Evolutionary conservation across 2,113 vertebrate species (phyloP).

Genomic region (Melozone crissalis): DNA sequence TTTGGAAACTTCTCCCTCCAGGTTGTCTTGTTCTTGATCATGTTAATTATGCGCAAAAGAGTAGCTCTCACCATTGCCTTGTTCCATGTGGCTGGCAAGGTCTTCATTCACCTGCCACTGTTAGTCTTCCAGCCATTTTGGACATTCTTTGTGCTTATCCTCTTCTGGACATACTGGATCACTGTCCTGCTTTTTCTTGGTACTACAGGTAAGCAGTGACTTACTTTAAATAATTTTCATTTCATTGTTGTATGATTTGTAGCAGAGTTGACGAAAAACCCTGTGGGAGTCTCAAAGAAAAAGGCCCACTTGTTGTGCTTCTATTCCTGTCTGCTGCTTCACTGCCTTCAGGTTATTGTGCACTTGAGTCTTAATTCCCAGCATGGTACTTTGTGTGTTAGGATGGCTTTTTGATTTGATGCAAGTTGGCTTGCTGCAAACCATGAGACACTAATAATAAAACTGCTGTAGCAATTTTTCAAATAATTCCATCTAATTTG

Average conservation of each 20-base stretch:
- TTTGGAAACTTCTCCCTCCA: conserved; percentile 52
- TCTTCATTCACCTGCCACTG: conserved; percentile 92
- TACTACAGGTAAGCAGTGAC: conserved; percentile 82
- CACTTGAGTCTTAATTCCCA: not conserved
- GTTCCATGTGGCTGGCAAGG: conserved; percentile 96
- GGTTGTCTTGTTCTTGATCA: conserved; percentile 90
- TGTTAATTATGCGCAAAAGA: conserved; percentile 95
- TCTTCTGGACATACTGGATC: conserved; percentile 96
- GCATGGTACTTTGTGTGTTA: not conserved
- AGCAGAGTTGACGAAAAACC: not conserved
- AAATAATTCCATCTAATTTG: not conserved
- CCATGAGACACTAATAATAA: not conserved
- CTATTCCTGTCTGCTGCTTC: not conserved
- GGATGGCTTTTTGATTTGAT: not conserved
- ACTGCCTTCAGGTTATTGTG: not conserved
- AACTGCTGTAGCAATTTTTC: not conserved
- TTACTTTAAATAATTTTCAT: not conserved
- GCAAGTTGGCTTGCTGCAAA: not conserved
- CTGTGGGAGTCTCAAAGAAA: not conserved
- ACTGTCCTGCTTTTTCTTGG: conserved; percentile 93
- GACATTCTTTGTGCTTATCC: conserved; percentile 90
- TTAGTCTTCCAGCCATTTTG: conserved; percentile 95
- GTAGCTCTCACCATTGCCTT: conserved; percentile 95
- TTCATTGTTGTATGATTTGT: not conserved
- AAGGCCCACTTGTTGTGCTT: not conserved